These are phyloP conservation scores for Plagodis dolabraria DNA, from an alignment of 2,888 invertebrate species.

Conservation along the genomic window DNA sequence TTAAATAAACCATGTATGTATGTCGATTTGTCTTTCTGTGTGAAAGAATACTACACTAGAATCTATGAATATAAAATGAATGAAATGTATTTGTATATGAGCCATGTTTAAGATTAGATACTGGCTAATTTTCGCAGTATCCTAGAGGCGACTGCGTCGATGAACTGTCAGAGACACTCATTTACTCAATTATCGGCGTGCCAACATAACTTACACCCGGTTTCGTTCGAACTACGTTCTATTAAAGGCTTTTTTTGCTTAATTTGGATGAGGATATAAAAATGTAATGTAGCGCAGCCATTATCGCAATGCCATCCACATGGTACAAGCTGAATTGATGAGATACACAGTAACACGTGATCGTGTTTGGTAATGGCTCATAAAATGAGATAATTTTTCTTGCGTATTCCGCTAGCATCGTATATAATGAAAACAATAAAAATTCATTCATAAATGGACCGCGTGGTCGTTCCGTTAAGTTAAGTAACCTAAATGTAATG, in stretches of 20 bases:
- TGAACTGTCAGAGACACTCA: constrained; percentile 40
- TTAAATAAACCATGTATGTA: no score
- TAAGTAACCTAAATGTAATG: no score
- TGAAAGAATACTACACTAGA: no score
- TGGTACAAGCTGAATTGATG: constrained; percentile 6
- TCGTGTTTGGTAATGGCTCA: not conserved
- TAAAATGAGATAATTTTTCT: no score
- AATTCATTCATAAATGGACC: no score
- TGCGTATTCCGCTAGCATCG: no score
- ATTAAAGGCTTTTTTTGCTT: constrained; percentile 16
- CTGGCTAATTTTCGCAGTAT: not conserved
- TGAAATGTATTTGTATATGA: no score
- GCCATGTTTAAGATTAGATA: not conserved
- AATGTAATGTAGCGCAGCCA: constrained; percentile 17
- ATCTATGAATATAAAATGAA: no score
- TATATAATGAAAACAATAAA: no score
- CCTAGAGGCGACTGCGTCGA: constrained; percentile 7
- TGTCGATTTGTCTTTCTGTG: no score
- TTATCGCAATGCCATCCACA: constrained; percentile 21
- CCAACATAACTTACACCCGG: constrained; percentile 1
- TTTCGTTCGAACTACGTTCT: constrained; percentile 5
- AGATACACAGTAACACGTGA: not conserved
- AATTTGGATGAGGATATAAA: not conserved
- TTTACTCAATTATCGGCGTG: constrained; percentile 36
- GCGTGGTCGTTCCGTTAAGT: no score